Evolutionary conservation across 2,888 invertebrate species (phyloP), one percentile per base, ranked within the genome.

Genomic region (Cephus nigrinus): DNA sequence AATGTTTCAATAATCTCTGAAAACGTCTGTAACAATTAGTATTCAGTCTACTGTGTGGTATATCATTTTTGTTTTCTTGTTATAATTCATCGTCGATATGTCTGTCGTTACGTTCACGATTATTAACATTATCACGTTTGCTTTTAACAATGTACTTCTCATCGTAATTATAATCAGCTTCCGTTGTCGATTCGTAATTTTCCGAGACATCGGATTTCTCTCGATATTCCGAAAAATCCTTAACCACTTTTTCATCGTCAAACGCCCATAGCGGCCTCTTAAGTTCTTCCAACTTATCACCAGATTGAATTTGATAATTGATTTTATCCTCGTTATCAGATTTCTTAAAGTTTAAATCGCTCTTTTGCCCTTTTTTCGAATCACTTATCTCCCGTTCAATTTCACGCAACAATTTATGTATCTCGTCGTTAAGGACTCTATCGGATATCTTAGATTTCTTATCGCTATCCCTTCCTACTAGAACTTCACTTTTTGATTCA

Each of bases 1-100:
- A 55, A 55, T 55, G 40, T 55, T 55, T 55, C 23, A 23, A 55
- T 55, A 23, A 55, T 55, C 40, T 55, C 23, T 55, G 40, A 55
- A 55, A 55, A 55, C 15, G 15, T 75, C 76, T 73, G 69, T 68
- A 80, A 86, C 79, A 77, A 78, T 81, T 80, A 78, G 78, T 79
- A 81, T 83, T 80, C 23, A 77, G 76, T n/a, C 82, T 84, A 83
- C 78, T 80, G 80, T 68, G 75, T 75, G 77, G 79, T 73, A 69
- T 80, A 80, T 79, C 74, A 80, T 83, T 81, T 9, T 40, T 9
- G 5, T 23, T 9, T 40, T 40, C 15, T 71, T 71, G 83, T 88
- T 89, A 89, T 82, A 89, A 87, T 80, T 89, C 88, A 80, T 88
- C 87, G 72, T 84, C 84, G 84, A 84, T 83, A 84, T 86, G 89